These are phyloP conservation scores for Thalpophila matura DNA, from an alignment of 2,888 invertebrate species.

Conservation along the genomic window DNA sequence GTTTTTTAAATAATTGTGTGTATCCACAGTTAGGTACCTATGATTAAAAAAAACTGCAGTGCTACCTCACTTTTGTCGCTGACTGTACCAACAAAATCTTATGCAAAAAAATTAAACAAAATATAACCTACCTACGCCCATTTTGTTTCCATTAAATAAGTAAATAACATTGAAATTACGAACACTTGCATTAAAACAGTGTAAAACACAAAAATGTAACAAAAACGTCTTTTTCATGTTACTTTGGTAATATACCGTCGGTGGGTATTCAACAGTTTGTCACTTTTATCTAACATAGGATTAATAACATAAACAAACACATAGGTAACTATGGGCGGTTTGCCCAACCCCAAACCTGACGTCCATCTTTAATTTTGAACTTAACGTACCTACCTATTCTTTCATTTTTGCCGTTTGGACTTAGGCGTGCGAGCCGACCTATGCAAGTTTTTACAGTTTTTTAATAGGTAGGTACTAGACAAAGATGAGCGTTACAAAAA, in stretches of 20 bases:
- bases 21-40: too few relatives aligned
- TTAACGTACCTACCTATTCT: neutral
- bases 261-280: conserved; percentile 59
- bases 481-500: too few relatives aligned
- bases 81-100: too few relatives aligned
- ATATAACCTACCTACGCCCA: neutral
- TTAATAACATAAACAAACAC: conserved; percentile 14
- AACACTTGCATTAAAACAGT: conserved; percentile 19
- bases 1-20: too few relatives aligned
- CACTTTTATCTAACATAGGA: conserved; percentile 16
- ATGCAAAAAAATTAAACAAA: too few relatives aligned
- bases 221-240: conserved; percentile 56
- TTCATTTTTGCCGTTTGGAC: too few relatives aligned
- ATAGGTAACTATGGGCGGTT: neutral
- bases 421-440: too few relatives aligned
- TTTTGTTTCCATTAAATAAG: neutral
- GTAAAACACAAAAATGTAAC: conserved; percentile 43
- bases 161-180: conserved; percentile 17
- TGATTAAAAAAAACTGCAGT: too few relatives aligned
- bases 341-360: neutral
- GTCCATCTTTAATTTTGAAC: neutral
- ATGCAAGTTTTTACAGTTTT: too few relatives aligned
- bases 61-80: too few relatives aligned
- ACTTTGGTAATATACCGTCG: conserved; percentile 62
- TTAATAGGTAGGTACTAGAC: too few relatives aligned